These are phyloP conservation scores for Troides helena DNA, from an alignment of 2,888 invertebrate species.

Conservation along the genomic window DNA sequence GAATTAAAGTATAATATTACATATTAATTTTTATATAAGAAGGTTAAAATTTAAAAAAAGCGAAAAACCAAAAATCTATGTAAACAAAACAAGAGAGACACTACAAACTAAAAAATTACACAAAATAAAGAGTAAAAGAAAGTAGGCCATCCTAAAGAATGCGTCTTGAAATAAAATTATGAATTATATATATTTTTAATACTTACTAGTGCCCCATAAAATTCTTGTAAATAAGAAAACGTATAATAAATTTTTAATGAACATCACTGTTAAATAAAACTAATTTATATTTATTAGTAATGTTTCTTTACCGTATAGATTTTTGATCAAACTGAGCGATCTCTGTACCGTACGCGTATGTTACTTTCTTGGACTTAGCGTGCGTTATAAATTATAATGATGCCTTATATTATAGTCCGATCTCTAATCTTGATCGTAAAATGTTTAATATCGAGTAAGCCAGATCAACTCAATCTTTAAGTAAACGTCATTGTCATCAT, in stretches of 20 bases:
- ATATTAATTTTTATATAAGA: too few species aligned
- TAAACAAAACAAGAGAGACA: too few species aligned
- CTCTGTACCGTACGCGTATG: constrained; percentile 31
- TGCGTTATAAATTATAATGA: constrained; percentile 38
- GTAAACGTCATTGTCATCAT: not conserved
- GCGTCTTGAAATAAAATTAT: not conserved
- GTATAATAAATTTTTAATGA: constrained; percentile 2
- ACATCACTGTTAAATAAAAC: constrained; percentile 8
- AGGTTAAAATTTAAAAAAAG: too few species aligned
- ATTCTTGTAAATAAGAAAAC: constrained; percentile 3
- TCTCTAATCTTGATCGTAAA: constrained; percentile 36
- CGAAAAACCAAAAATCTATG: too few species aligned
- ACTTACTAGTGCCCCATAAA: constrained; percentile 5
- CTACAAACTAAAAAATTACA: too few species aligned
- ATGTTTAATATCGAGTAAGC: not conserved
- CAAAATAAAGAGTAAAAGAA: not conserved
- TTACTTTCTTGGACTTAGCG: constrained; percentile 38
- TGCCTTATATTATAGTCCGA: constrained; percentile 38
- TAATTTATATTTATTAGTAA: not conserved
- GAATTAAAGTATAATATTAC: too few species aligned
- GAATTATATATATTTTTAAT: not conserved
- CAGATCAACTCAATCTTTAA: not conserved
- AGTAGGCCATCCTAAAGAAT: not conserved
- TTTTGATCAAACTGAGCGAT: constrained; percentile 28
- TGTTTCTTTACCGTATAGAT: constrained; percentile 14